Conservation (phyloP, 2,113 vertebrate species). For the Apodemus speciosus region DNA sequence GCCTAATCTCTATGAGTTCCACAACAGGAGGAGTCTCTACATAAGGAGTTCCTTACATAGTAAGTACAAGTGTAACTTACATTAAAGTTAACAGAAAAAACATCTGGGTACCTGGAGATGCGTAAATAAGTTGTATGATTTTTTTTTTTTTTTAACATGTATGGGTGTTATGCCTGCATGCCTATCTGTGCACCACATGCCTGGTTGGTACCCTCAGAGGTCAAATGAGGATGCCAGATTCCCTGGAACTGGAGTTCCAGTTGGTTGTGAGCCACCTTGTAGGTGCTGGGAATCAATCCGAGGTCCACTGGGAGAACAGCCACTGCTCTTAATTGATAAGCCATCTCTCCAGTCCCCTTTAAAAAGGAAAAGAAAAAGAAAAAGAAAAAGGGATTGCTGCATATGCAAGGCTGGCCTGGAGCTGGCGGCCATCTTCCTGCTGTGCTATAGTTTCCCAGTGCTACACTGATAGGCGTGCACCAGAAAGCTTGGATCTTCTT, state of each 20-base stretch:
- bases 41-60: neutral
- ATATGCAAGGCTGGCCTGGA: neutral
- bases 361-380: neutral
- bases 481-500: neutral
- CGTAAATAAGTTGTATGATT: neutral
- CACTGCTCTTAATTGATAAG: too few species aligned
- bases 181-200: neutral
- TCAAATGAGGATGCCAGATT: neutral
- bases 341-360: neutral
- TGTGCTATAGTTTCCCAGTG: neutral
- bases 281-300: neutral
- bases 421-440: neutral
- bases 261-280: neutral
- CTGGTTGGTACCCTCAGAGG: neutral
- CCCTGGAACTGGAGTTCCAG: neutral
- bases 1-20: neutral
- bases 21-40: neutral
- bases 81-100: neutral
- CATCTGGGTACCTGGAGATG: neutral
- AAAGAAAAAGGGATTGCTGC: neutral
- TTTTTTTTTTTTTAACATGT: neutral
- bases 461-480: neutral
- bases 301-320: neutral
- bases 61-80: neutral
- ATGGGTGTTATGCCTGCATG: neutral